Percentiles rank a stretch among this genome's conserved stretches.
Evolutionary conservation across 1,140 invertebrate genomes (phyloP).

Genomic region (Panagrolaimus sp.): DNA sequence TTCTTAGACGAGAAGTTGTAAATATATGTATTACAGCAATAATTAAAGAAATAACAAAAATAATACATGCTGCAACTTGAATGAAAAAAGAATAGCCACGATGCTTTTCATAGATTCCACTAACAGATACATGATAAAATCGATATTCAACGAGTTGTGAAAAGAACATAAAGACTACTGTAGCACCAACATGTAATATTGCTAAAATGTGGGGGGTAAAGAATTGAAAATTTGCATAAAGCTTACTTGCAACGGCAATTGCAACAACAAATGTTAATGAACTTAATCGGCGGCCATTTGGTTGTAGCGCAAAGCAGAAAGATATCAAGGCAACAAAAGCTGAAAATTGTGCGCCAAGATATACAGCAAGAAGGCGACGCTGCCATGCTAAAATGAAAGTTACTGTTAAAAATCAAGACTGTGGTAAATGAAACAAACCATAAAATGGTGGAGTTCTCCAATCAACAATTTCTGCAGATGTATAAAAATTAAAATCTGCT

Average conservation of each 20-base stretch:
- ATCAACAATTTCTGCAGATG: slow-evolving; percentile 31
- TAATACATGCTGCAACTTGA: slow-evolving; percentile 23
- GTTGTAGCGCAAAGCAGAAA: slow-evolving; percentile 37
- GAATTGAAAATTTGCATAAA: slow-evolving; percentile 17
- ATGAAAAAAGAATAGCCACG: slow-evolving; percentile 42
- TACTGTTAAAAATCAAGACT: not conserved
- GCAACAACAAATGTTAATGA: slow-evolving; percentile 25
- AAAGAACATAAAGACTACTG: slow-evolving; percentile 35
- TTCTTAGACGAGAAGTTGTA: not conserved
- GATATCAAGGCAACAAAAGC: slow-evolving; percentile 35
- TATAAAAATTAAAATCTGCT: slow-evolving; percentile 43
- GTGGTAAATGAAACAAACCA: too few species aligned
- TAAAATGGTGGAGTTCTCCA: slow-evolving; percentile 45
- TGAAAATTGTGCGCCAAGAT: slow-evolving; percentile 30
- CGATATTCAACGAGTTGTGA: slow-evolving; percentile 51
- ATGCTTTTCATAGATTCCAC: slow-evolving; percentile 48
- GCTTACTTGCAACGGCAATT: slow-evolving; percentile 32
- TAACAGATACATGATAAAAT: slow-evolving; percentile 42
- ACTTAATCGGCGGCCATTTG: slow-evolving; percentile 23
- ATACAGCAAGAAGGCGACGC: slow-evolving; percentile 30
- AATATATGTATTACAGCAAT: slow-evolving; percentile 34
- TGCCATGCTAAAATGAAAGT: slow-evolving; percentile 38
- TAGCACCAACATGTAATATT: slow-evolving; percentile 25
- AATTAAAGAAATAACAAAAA: slow-evolving; percentile 25
- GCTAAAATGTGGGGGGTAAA: slow-evolving; percentile 22